phyloP scores from a whole-genome alignment of 2,888 invertebrate species.

The Cryptocephalus primarius region DNA sequence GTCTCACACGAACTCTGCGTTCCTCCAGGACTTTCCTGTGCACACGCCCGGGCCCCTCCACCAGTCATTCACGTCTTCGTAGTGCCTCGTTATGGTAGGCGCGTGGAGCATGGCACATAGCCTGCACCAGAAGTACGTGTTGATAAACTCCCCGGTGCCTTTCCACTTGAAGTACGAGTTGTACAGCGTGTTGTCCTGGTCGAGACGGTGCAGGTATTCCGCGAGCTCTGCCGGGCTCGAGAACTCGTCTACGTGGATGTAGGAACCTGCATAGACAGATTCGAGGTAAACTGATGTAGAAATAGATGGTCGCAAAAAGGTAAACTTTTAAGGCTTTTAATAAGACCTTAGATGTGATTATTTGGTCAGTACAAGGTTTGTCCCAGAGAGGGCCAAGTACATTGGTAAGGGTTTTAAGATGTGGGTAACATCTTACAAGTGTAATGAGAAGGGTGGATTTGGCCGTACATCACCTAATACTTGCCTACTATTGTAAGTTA shows the following conservation, averaged over 20 bases:
- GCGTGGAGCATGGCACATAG: conserved; percentile 79
- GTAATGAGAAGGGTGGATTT: too few relatives aligned
- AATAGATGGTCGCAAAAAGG: too few relatives aligned
- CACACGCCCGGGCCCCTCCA: conserved; percentile 78
- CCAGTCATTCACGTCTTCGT: conserved; percentile 83
- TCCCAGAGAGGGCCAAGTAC: too few relatives aligned
- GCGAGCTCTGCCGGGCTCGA: conserved; percentile 78
- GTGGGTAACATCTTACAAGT: too few relatives aligned
- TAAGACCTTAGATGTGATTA: too few relatives aligned
- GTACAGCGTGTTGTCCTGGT: conserved; percentile 79
- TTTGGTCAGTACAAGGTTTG: too few relatives aligned
- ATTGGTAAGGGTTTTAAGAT: too few relatives aligned
- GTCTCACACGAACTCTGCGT: conserved; percentile 21
- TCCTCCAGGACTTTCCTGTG: conserved; percentile 59
- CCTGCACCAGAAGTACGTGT: conserved; percentile 90
- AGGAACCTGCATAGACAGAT: conserved; percentile 51
- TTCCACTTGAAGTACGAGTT: conserved; percentile 90
- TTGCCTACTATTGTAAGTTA: too few relatives aligned
- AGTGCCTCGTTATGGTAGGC: conserved; percentile 44
- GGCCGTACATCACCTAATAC: too few relatives aligned
- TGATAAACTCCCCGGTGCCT: conserved; percentile 90
- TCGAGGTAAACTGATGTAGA: too few relatives aligned
- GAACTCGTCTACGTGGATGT: conserved; percentile 94
- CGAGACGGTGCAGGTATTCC: conserved; percentile 71
- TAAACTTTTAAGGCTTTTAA: too few relatives aligned